Percentiles rank a stretch among this genome's conserved stretches.
Evolutionary conservation across 2,797 vertebrate genomes (phyloP).

Genomic region (Darevskia mixta): DNA sequence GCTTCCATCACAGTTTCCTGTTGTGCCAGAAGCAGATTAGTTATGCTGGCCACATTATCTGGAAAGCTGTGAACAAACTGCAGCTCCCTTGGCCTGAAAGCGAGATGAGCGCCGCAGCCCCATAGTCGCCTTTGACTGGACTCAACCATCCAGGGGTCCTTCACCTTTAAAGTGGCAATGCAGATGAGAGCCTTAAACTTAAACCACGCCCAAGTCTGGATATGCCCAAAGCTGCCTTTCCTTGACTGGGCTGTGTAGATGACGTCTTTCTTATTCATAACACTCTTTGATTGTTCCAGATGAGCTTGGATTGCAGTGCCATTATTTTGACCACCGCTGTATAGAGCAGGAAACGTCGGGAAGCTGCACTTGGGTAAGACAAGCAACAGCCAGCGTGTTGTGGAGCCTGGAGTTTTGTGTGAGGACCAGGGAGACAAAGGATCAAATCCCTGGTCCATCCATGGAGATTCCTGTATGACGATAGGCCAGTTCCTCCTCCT

Average conservation of each 20-base stretch:
- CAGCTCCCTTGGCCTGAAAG: too few relatives aligned
- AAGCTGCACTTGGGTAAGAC: neutral
- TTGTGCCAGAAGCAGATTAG: too few relatives aligned
- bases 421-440: neutral
- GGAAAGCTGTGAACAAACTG: too few relatives aligned
- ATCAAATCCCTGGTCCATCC: neutral
- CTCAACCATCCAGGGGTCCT: too few relatives aligned
- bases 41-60: too few relatives aligned
- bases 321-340: slow-evolving; percentile 35
- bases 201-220: neutral
- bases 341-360: neutral
- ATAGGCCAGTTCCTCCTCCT: neutral
- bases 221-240: neutral
- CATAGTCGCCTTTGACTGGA: too few relatives aligned
- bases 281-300: neutral
- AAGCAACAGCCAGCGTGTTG: neutral
- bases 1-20: too few relatives aligned
- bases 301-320: slow-evolving; percentile 36
- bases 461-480: neutral
- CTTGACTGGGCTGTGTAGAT: neutral
- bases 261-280: neutral
- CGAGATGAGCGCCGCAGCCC: too few relatives aligned
- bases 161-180: too few relatives aligned
- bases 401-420: too few relatives aligned
- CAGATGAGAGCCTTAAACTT: too few relatives aligned